Evolutionary conservation across 30 jellyfish, hydroid and myxozoan genomes (phyloP), one percentile per base, ranked within the genome.

Genomic region (Chrysaora quinquecirrha): DNA sequence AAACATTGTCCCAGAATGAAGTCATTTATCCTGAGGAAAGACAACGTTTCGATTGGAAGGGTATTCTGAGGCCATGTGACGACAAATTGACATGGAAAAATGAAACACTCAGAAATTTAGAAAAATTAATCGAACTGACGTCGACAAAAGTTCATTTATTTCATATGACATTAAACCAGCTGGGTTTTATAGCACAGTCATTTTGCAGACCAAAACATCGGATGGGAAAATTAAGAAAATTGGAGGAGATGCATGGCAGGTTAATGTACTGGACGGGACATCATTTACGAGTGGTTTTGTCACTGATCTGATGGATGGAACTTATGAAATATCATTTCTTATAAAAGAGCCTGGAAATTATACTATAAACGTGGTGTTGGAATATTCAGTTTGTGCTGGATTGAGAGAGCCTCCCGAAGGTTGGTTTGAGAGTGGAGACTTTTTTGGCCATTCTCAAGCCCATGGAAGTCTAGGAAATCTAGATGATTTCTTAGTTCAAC

Each of bases 181-280:
- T 52, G 85, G 62, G 30, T 28, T 16, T 16, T 32, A 48, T 64
- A 56, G 86, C 30, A 35, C 67, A 30, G 43, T 84, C 12, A 29
- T 62, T 23, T 33, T 84, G 35, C 83, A 72, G 34, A 60, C 88
- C 1, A 69, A 72, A 52, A 65, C 84, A 33, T 28, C 30, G 20
- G 78, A 28, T 33, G 96, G 96, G 28, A 20, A 33, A 19, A 46
- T 19, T 34, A 86, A 86, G 73, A 20, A 1, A 0, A 2, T 20
- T 20, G 96, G 96, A 3, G 96, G 96, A 0, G 96, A 86, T 35
- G 75, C 85, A 1, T 86, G 96, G 96, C 86, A 73, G 4, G 96
- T 71, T 1, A 34, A 10, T 18, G 21, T 86, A 29, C 23, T 30
- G 7, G 86, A 81, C 23, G 31, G 71, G 1, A 20, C 25, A n/a